Percentiles rank a stretch among this genome's conserved stretches.
Evolutionary conservation across 2,888 invertebrate species (phyloP).

Genomic region (Hemaris fuciformis): DNA sequence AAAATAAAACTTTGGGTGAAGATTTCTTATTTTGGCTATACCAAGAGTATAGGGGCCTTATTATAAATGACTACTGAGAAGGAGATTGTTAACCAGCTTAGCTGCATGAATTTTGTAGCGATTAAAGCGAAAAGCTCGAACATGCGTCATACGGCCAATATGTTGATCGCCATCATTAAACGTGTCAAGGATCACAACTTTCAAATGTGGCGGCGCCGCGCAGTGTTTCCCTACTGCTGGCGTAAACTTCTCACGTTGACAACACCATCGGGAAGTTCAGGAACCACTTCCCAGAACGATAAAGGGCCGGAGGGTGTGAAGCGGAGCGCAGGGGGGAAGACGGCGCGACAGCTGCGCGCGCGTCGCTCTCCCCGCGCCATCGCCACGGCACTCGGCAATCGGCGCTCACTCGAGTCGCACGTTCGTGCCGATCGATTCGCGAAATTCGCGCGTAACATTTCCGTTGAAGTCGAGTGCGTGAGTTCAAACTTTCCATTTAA

Average conservation of each 20-base stretch:
- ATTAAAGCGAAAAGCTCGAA: constrained; percentile 50
- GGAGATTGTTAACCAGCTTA: constrained; percentile 16
- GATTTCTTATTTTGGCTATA: neutral
- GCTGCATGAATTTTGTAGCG: constrained; percentile 38
- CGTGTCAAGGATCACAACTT: constrained; percentile 76
- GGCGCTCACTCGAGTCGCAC: constrained; percentile 44
- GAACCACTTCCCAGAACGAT: constrained; percentile 82
- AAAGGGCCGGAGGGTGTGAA: constrained; percentile 62
- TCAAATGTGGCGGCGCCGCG: constrained; percentile 38
- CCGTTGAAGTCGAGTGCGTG: constrained; percentile 53
- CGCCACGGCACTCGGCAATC: constrained; percentile 57
- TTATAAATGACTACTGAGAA: neutral
- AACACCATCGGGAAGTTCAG: constrained; percentile 78
- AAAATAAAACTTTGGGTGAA: no score
- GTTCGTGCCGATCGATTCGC: constrained; percentile 34
- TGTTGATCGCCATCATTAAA: constrained; percentile 35
- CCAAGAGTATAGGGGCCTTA: no score
- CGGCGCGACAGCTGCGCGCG: constrained; percentile 75
- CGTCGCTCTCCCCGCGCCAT: constrained; percentile 64
- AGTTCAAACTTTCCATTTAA: constrained; percentile 47
- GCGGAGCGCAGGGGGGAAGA: constrained; percentile 47
- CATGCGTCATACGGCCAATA: constrained; percentile 56
- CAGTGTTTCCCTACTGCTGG: constrained; percentile 42
- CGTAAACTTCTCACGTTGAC: constrained; percentile 49
- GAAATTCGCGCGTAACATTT: constrained; percentile 60